Evolutionary conservation across 1,140 invertebrate genomes (phyloP).

Genomic region (Sycophila sp.): DNA sequence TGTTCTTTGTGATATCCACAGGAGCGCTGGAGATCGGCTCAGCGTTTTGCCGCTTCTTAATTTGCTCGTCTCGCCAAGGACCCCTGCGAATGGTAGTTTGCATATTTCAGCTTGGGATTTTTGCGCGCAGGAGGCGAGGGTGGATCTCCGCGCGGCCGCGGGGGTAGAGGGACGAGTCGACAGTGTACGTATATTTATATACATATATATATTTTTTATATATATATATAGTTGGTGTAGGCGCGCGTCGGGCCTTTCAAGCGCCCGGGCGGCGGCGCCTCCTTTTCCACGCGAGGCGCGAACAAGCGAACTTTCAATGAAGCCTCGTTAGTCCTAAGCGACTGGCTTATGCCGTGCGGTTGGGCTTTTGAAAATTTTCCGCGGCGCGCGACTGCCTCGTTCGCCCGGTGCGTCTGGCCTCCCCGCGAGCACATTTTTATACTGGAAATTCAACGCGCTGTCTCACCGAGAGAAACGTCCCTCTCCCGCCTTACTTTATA

Average conservation of each 20-base stretch:
- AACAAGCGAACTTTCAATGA: slow-evolving; percentile 51
- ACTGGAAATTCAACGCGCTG: too few species aligned
- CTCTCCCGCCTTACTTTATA: too few species aligned
- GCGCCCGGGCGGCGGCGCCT: slow-evolving; percentile 36
- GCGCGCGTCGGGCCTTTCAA: background rate
- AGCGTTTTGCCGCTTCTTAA: slow-evolving; percentile 45
- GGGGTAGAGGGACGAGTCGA: too few species aligned
- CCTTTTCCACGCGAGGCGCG: slow-evolving; percentile 35
- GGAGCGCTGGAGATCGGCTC: background rate
- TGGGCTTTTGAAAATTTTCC: slow-evolving; percentile 42
- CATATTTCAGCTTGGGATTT: slow-evolving; percentile 53
- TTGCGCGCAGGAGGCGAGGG: slow-evolving; percentile 46
- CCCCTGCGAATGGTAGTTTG: slow-evolving; percentile 48
- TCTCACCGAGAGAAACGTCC: too few species aligned
- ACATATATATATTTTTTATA: too few species aligned
- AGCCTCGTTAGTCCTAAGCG: slow-evolving; percentile 52
- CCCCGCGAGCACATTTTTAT: too few species aligned
- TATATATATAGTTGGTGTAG: too few species aligned
- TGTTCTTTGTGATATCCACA: too few species aligned
- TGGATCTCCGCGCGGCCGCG: slow-evolving; percentile 34
- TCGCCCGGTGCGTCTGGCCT: too few species aligned
- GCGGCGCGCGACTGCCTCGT: background rate
- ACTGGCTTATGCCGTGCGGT: too few species aligned
- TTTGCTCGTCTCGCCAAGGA: slow-evolving; percentile 47
- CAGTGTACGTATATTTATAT: too few species aligned